Evolutionary conservation across 2,888 invertebrate genomes (phyloP).

Genomic region (Platycnemis pennipes): DNA sequence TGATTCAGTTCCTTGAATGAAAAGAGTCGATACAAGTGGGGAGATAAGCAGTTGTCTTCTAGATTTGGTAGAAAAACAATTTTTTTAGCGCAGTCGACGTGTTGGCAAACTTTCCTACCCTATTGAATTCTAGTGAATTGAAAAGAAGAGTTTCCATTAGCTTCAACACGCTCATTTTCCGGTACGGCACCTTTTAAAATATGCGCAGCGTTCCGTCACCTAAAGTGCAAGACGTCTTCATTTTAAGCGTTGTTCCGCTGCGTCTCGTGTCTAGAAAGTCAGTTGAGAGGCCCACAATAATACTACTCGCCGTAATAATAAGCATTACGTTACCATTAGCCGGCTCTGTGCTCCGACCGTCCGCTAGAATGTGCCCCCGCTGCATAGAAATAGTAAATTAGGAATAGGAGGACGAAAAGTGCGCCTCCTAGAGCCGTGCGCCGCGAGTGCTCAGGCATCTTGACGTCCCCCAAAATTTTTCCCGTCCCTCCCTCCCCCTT

Average conservation of each 20-base stretch:
- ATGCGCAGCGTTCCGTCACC: no score
- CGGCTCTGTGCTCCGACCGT: background rate
- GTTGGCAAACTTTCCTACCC: no score
- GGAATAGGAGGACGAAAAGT: background rate
- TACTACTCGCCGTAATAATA: background rate
- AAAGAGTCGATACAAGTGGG: no score
- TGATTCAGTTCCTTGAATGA: no score
- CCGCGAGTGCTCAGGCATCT: background rate
- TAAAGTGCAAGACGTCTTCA: no score
- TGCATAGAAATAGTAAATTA: background rate
- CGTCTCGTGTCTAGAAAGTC: background rate
- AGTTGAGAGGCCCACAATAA: background rate
- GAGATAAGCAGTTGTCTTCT: no score
- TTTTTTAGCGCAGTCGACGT: no score
- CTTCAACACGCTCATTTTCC: no score
- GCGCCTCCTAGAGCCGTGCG: background rate
- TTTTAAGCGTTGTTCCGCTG: background rate
- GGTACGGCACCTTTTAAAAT: no score
- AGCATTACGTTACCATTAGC: background rate
- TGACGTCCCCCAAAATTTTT: background rate
- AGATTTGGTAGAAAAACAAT: no score
- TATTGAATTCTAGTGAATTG: no score
- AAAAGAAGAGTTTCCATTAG: no score
- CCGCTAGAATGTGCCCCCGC: background rate
- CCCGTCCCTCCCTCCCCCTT: background rate